These are phyloP conservation scores for Astur gentilis DNA, from an alignment of 2,113 vertebrate genomes.

Conservation along the genomic window DNA sequence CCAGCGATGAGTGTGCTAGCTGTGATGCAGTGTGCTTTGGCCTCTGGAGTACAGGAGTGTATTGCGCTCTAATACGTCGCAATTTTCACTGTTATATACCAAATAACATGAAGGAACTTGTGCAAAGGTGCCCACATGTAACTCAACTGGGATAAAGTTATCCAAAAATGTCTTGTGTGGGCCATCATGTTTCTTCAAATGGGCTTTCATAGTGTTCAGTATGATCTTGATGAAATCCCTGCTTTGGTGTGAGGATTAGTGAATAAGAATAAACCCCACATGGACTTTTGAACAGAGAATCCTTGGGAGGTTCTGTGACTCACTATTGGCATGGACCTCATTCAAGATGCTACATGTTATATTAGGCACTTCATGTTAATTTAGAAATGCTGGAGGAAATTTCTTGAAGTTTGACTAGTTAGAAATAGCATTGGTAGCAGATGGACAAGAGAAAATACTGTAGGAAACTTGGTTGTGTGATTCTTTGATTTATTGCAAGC, in stretches of 20 bases:
- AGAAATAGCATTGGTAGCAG: constrained; percentile 13
- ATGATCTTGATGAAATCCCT: background rate
- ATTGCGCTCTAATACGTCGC: rapidly evolving
- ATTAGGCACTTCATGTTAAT: background rate
- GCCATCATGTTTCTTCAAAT: background rate
- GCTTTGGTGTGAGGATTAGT: background rate
- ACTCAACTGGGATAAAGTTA: background rate
- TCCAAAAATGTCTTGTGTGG: background rate
- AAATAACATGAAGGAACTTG: background rate
- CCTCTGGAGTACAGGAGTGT: background rate
- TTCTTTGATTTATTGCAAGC: background rate
- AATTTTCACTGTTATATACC: background rate
- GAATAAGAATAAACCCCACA: background rate
- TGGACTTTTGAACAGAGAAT: background rate
- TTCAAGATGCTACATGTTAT: background rate
- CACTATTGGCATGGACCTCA: background rate
- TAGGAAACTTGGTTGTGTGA: background rate
- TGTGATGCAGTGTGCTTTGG: background rate
- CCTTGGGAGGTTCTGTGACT: background rate
- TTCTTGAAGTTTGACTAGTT: background rate
- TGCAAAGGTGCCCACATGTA: background rate
- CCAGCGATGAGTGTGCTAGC: background rate
- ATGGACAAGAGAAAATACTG: background rate
- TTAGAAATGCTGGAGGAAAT: constrained; percentile 16
- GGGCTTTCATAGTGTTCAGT: background rate